These are phyloP conservation scores for Upupa epops DNA, from an alignment of 2,113 vertebrate genomes.

Conservation along the genomic window DNA sequence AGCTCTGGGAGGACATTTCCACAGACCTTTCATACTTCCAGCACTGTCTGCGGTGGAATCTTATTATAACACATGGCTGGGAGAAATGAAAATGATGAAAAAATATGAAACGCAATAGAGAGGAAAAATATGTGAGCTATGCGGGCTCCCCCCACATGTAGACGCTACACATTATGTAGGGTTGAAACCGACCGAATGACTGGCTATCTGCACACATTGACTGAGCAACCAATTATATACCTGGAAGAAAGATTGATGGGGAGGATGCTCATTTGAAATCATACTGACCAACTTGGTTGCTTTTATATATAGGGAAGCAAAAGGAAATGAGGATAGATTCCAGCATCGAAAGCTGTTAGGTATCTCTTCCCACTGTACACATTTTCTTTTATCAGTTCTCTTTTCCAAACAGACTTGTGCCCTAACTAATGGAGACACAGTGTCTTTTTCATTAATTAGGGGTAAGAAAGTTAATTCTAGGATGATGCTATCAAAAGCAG, in stretches of 20 bases:
- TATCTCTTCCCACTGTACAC: neutral
- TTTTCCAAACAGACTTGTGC: neutral
- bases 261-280: neutral
- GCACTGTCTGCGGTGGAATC: neutral
- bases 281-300: neutral
- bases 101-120: neutral
- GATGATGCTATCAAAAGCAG: neutral
- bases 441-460: neutral
- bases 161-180: neutral
- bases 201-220: neutral
- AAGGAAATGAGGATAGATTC: neutral
- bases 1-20: neutral
- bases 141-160: neutral
- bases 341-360: fast-evolving
- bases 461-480: neutral
- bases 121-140: neutral
- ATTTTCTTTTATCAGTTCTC: neutral
- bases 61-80: neutral
- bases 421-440: neutral
- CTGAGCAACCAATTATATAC: neutral
- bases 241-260: neutral
- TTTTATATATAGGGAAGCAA: neutral
- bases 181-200: neutral
- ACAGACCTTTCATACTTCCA: neutral
- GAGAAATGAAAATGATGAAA: neutral